Percentiles rank a stretch among this genome's conserved stretches.
Evolutionary conservation across 2,113 vertebrate species (phyloP).

Genomic region (Dromas ardeola): DNA sequence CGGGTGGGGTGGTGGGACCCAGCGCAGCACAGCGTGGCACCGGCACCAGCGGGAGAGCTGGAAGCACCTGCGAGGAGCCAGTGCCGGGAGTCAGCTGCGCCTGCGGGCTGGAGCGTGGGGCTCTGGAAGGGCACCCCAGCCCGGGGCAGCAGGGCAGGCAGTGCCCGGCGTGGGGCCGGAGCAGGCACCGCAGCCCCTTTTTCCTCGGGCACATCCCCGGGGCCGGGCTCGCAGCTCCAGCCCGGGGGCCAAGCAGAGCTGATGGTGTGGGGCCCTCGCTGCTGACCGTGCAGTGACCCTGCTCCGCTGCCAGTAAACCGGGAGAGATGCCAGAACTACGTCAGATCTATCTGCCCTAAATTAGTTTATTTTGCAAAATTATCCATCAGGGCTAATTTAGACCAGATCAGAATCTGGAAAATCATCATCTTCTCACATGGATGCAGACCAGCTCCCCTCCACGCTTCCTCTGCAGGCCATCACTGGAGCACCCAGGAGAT

Average conservation of each 20-base stretch:
- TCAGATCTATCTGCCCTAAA: not conserved
- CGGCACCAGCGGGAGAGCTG: not conserved
- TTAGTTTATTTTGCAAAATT: not conserved
- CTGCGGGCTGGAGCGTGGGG: not conserved
- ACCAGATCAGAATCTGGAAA: not conserved
- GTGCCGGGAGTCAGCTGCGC: not conserved
- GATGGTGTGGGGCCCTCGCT: rapidly evolving
- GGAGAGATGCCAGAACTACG: not conserved
- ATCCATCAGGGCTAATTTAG: not conserved
- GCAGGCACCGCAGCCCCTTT: not conserved
- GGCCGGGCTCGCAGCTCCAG: not conserved
- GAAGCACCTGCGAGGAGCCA: not conserved
- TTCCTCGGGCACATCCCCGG: not conserved
- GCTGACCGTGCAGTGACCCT: not conserved
- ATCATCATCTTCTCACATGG: not conserved
- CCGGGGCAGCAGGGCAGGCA: rapidly evolving
- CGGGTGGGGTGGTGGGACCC: not conserved
- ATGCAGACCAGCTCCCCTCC: not conserved
- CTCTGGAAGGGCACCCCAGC: not conserved
- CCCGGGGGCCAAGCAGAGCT: not conserved
- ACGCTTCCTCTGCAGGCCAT: not conserved
- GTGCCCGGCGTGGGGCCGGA: rapidly evolving
- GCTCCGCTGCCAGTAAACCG: not conserved
- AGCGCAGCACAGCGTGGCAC: rapidly evolving
- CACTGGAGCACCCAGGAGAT: not conserved